A percentile compares a stretch with the other conserved stretches of the same genome.
Conservation (phyloP, 2,888 invertebrate species). For the Conomelus anceps region DNA sequence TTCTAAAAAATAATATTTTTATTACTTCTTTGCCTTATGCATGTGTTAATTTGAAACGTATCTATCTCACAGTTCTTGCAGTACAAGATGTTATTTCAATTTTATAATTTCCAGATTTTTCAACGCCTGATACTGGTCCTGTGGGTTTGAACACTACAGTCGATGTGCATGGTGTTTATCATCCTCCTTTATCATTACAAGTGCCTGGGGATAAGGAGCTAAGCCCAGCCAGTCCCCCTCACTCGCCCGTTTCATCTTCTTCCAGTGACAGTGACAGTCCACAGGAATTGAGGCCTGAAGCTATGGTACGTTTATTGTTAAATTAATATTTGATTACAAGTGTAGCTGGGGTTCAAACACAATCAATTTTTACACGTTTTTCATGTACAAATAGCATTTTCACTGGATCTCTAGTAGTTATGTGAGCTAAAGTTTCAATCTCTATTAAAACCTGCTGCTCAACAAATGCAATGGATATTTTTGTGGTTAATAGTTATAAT, state of each 20-base stretch:
- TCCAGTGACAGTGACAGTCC: slow-evolving; percentile 66
- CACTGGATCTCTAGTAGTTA: background rate
- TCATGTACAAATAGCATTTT: background rate
- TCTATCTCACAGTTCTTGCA: background rate
- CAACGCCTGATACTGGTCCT: slow-evolving; percentile 39
- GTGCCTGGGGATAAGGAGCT: slow-evolving; percentile 63
- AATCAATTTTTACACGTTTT: background rate
- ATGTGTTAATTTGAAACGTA: background rate
- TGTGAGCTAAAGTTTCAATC: background rate
- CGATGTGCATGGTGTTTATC: slow-evolving; percentile 63
- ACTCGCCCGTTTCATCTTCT: slow-evolving; percentile 62
- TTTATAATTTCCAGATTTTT: slow-evolving; percentile 27
- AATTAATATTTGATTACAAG: background rate
- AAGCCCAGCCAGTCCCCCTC: slow-evolving; percentile 49
- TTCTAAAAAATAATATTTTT: too few relatives aligned
- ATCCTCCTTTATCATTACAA: slow-evolving; percentile 83
- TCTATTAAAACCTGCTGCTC: background rate
- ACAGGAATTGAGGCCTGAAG: slow-evolving; percentile 37
- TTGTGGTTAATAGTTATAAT: background rate
- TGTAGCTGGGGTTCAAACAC: background rate
- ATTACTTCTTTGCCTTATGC: too few relatives aligned
- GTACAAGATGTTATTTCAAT: background rate
- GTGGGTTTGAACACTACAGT: slow-evolving; percentile 61
- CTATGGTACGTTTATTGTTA: slow-evolving; percentile 6
- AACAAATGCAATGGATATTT: too few relatives aligned